Percentiles rank a stretch among this genome's conserved stretches.
phyloP scores from a whole-genome alignment of 2,888 invertebrate species.

The Andrena trimmerana region DNA sequence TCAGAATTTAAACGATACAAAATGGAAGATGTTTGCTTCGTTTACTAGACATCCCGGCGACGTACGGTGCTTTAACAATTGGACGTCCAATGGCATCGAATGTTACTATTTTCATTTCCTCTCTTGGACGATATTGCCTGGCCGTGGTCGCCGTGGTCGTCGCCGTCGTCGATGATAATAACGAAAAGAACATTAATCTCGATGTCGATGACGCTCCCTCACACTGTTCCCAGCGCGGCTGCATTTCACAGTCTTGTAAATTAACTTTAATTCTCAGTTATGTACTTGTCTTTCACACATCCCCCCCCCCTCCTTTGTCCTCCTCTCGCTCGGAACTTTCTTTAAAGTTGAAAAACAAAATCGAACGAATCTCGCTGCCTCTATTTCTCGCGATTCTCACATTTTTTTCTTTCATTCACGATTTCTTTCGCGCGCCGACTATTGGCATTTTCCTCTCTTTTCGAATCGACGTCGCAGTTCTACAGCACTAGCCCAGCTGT shows the following conservation, averaged over 20 bases:
- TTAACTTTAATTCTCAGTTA: neutral
- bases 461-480: neutral
- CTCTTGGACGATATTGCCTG: neutral
- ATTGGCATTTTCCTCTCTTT: no score
- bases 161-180: neutral
- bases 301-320: no score
- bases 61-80: neutral
- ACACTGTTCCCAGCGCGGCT: neutral
- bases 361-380: neutral
- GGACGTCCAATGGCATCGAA: neutral
- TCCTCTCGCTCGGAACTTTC: no score
- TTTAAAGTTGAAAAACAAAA: neutral
- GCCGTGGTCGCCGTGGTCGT: accelerated
- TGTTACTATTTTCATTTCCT: neutral
- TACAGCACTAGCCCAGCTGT: neutral
- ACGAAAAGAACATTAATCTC: conserved; percentile 17
- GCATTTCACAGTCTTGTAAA: conserved; percentile 23
- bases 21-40: neutral
- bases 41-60: neutral
- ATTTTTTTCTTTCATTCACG: neutral
- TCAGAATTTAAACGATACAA: neutral
- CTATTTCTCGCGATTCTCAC: neutral
- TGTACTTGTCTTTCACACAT: neutral
- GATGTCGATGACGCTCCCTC: conserved; percentile 5
- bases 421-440: no score